Base-by-base conservation (phyloP, 1,140 invertebrate species). In the Drosophila chauvacae region DNA sequence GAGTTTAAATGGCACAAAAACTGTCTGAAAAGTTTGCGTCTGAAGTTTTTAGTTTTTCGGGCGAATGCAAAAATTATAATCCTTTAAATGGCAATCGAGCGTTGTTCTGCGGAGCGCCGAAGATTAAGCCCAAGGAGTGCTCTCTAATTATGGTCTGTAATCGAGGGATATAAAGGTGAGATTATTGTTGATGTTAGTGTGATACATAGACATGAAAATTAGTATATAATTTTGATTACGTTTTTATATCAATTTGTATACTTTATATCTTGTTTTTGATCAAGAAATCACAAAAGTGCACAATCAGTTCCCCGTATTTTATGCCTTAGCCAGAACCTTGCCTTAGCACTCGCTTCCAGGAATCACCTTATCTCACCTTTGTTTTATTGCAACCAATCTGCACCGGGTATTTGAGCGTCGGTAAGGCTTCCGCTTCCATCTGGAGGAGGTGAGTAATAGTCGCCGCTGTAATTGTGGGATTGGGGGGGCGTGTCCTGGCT, bases 1-100 rank as follows among this genome's bases (percentile, higher is more conserved):
- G 68, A 72, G 62, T 51, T 61, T 69, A 86, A 87, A 84, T 77
- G 64, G 65, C 74, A 81, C 74, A 90, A 90, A 90, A 90, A 90
- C 86, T 85, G 85, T 90, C 85, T 90, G 85, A 70, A 90, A 90
- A 90, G 74, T 90, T 90, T 69, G 58, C 66, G 60, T 62, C 61
- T 79, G 53, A 81, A 85, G 78, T 90, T 90, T 90, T 88, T 80
- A 69, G 80, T 71, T 69, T 69, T 73, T 51, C 11, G 64, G 61
- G 64, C 61, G 66, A 64, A 80, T 76, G 81, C 61, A 60, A 66
- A 82, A 90, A 90, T 90, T 85, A 90, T 90, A 90, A 90, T 90
- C 85, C 81, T 80, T 81, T 81, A 90, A 90, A 85, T 72, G 86
- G 70, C 68, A 73, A 79, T 58, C 35, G 68, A 70, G 80, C 59